Conservation (phyloP, 2,888 invertebrate species). For the Mellilla xanthometata region DNA sequence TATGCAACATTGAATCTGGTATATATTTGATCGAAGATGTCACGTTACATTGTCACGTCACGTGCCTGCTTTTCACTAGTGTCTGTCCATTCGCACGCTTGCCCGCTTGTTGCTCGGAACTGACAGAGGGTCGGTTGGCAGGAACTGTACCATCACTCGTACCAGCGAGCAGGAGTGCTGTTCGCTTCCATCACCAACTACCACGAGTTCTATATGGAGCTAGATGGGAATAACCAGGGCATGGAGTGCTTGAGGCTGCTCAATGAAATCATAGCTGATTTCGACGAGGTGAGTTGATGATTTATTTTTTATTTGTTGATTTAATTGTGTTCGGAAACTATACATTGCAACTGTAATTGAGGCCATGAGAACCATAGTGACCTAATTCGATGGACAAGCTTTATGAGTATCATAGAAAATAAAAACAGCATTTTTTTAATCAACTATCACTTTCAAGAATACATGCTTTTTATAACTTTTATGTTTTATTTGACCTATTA, state of each 20-base stretch:
- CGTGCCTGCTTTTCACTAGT: constrained; percentile 4
- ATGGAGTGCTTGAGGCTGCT: constrained; percentile 93
- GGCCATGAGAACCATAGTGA: too few relatives aligned
- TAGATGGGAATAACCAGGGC: constrained; percentile 96
- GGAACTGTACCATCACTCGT: constrained; percentile 97
- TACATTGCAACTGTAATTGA: too few relatives aligned
- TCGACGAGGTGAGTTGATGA: constrained; percentile 90
- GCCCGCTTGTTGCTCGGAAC: constrained; percentile 38
- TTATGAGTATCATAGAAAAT: too few relatives aligned
- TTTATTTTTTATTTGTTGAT: neutral
- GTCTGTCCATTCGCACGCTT: constrained; percentile 38
- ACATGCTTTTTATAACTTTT: too few relatives aligned
- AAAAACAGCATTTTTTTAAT: too few relatives aligned
- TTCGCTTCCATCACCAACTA: constrained; percentile 97
- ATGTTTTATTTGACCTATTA: too few relatives aligned
- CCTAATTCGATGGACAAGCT: too few relatives aligned
- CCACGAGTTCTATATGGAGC: constrained; percentile 96
- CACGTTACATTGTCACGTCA: neutral
- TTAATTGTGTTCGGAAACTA: too few relatives aligned
- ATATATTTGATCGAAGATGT: too few relatives aligned
- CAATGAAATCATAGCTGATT: constrained; percentile 96
- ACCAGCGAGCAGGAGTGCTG: constrained; percentile 94
- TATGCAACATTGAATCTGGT: too few relatives aligned
- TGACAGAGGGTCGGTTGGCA: constrained; percentile 46
- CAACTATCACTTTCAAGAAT: too few relatives aligned